Evolutionary conservation across 2,113 vertebrate genomes (phyloP), one percentile per base, ranked within the genome.

Genomic region (Stigmatopora nigra): DNA sequence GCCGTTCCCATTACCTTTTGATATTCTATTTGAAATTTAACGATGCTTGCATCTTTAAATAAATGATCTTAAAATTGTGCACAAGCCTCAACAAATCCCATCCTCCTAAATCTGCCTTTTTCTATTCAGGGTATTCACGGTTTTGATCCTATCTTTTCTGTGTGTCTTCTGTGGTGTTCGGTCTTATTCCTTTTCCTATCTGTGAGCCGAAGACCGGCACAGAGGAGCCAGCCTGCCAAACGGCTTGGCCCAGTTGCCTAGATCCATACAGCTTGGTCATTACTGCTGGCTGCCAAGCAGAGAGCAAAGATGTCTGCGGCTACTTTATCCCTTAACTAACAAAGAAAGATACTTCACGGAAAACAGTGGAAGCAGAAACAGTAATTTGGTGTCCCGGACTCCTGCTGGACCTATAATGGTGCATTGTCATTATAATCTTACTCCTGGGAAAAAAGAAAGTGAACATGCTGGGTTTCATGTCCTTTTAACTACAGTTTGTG

Each of bases 201-300:
- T 46, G 58, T 65, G 73, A 80, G 72, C 67, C 13, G 68, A 82
- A 61, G 72, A 69, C 78, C 77, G 79, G 73, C 79, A 67, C 69
- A 80, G 73, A 69, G 64, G 75, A 82, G 3, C 82, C 71, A 20
- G 75, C 78, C 82, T 84, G 70, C 77, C 79, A 79, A 79, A 68
- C 55, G 55, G 57, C 78, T 81, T 82, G 78, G 82, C 81, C 76
- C 49, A 78, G 73, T 73, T 68, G 84, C 76, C 79, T 72, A 70
- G 78, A 77, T 82, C 79, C 80, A 75, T 60, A 75, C 79, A 76
- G 79, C 82, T 78, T 76, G 65, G 79, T 84, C 87, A 84, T 87
- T 87, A 86, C 77, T 75, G 82, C 81, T 73, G 79, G 83, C 78
- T 88, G 87, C 86, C 82, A 78, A 87, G 82, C 82, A 76, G 77